These are phyloP conservation scores for Drosophila ohnishii DNA, from an alignment of 1,140 invertebrate genomes.

Conservation along the genomic window DNA sequence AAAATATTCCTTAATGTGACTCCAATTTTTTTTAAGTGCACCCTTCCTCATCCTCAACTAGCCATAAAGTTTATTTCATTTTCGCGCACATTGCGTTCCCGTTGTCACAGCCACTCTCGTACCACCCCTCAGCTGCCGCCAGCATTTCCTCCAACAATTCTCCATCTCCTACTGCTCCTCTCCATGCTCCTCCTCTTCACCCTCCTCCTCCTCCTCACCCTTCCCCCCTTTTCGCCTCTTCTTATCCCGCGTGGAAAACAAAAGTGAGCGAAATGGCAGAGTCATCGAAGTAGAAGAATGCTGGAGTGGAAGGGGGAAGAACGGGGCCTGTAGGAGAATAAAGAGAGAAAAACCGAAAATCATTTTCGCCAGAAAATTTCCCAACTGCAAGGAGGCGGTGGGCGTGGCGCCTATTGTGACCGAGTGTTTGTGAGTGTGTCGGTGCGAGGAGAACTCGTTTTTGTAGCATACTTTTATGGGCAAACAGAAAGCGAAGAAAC, in stretches of 20 bases:
- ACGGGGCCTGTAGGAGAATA: slow-evolving; percentile 8
- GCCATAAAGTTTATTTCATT: slow-evolving; percentile 78
- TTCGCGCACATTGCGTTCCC: slow-evolving; percentile 75
- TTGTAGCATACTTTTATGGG: slow-evolving; percentile 77
- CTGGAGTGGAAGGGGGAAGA: slow-evolving; percentile 10
- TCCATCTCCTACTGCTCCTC: not conserved
- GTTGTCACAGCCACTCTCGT: slow-evolving; percentile 48
- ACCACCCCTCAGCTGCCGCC: not conserved
- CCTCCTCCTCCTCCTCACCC: not conserved
- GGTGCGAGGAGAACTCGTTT: slow-evolving; percentile 20
- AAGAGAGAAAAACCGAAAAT: slow-evolving; percentile 66
- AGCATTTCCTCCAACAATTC: slow-evolving; percentile 10
- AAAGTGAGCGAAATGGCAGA: slow-evolving; percentile 72
- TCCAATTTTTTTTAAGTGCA: no score
- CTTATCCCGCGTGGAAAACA: slow-evolving; percentile 43
- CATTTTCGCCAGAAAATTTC: slow-evolving; percentile 64
- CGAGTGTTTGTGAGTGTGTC: slow-evolving; percentile 44
- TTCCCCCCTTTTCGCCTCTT: not conserved
- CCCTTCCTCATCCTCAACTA: slow-evolving; percentile 14
- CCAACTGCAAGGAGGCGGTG: slow-evolving; percentile 37
- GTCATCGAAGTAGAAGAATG: slow-evolving; percentile 56
- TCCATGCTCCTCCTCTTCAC: not conserved
- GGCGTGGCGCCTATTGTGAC: slow-evolving; percentile 20
- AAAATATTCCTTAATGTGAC: no score
- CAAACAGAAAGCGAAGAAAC: slow-evolving; percentile 38